Percentiles rank a stretch among this genome's conserved stretches.
Conservation (phyloP, 2,888 invertebrate genomes). For the Sisyra nigra region DNA sequence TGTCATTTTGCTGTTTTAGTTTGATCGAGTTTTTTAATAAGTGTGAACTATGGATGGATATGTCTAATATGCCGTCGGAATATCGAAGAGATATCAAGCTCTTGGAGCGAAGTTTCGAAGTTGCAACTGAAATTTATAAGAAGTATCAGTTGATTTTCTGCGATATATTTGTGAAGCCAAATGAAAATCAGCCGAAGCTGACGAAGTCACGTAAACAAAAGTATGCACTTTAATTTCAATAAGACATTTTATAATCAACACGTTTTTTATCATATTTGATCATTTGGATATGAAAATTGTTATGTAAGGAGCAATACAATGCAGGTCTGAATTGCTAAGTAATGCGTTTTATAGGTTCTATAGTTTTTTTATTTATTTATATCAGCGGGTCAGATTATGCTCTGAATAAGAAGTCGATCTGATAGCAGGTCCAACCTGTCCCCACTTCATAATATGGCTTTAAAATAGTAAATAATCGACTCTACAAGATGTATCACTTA, state of each 20-base stretch:
- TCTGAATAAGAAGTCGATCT: no score
- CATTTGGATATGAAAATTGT: no score
- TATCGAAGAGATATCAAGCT: conserved; percentile 70
- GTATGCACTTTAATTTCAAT: conserved; percentile 24
- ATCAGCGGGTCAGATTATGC: no score
- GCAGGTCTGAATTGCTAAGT: no score
- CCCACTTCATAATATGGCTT: no score
- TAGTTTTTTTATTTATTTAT: background rate
- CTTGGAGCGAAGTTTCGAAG: conserved; percentile 80
- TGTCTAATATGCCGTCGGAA: conserved; percentile 74
- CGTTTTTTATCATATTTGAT: background rate
- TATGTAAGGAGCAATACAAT: no score
- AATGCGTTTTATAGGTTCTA: background rate
- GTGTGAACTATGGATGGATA: conserved; percentile 89
- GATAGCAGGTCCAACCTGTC: no score
- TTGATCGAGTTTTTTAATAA: conserved; percentile 88
- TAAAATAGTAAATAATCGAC: no score
- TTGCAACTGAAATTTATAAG: conserved; percentile 85
- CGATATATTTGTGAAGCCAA: conserved; percentile 65
- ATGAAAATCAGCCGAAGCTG: conserved; percentile 34
- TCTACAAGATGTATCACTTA: no score
- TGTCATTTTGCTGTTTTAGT: conserved; percentile 36
- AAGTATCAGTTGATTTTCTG: conserved; percentile 80
- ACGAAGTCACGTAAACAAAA: conserved; percentile 43
- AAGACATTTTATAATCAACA: background rate